Evolutionary conservation across 92 coral and sea anemone genomes (phyloP), one percentile per base, ranked within the genome.

Genomic region (Zoanthus gigantus): DNA sequence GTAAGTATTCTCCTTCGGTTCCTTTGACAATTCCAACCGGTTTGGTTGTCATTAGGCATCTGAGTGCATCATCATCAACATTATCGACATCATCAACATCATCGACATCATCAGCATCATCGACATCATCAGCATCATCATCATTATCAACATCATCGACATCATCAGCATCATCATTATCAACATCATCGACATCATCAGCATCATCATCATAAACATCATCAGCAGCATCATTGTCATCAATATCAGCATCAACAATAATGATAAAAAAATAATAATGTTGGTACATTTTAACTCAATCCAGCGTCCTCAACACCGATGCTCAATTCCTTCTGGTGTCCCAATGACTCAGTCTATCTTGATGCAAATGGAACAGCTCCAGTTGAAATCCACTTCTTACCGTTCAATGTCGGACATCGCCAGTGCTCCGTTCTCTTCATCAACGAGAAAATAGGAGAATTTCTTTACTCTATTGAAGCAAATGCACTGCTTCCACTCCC

Each of bases 351-450:
- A 42, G 88, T 94, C 58, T 92, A 94, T 76, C 93, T 97, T 1
- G 93, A 91, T 8, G 90, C 95, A 14, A 95, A 95, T 82, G 91
- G 92, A 85, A 88, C 93, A n/a, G 89, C 90, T 12, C 77, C 88
- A 84, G 91, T 95, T 52, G 96, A 92, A 83, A 92, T 97, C 60
- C 98, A 94, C 79, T 97, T 97, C 85, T 92, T 97, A 6, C 99
- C 99, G 54, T 97, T 97, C 87, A 90, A 90, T 79, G 72, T 92
- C 32, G 99, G 98, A 23, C 93, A 91, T 90, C 94, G 99, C 50
- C 99, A 97, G 82, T 97, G 99, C 88, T 97, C 99, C 2, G 90
- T 97, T 58, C 95, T 97, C 82, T 94, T 97, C 72, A 97, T 97
- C 45, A 97, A 95, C 90, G 98, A 97, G 83, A 89, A 91, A 67